Base-by-base conservation (phyloP, 1,140 invertebrate genomes). In the Physella acuta region DNA sequence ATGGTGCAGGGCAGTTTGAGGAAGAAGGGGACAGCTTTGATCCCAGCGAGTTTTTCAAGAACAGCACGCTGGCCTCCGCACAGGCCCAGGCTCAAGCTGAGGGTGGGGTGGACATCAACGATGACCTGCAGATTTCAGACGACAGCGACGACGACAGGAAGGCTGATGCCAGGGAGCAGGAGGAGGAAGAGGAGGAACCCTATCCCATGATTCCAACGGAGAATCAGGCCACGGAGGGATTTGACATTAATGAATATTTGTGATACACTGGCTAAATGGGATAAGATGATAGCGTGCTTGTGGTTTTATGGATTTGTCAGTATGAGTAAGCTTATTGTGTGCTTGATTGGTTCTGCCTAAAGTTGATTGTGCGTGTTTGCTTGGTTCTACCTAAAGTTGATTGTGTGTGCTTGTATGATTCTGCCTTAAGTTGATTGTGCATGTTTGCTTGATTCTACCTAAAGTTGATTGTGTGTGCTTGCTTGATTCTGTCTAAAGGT, bases 121-220 rank as follows among this genome's bases (percentile, higher is more conserved):
- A 71, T 31, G 91, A 93, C 85, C 86, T 93, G 49, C 90, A 90
- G 59, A 90, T 93, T 33, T 92, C 91, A 17, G 92, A 93, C 71
- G 92, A 91, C 55, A 91, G 92, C n/a, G 85, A 58, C 79, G 86
- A 74, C 1, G 69, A 70, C 26, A 71, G 71, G 33, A 59, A 60
- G 31, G 71, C 53, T 16, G 84, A 44, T 78, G 85, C 71, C 3
- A 68, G 67, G 31, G 74, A 71, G 33, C 70, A 58, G 14, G 59
- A 61, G 28, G 71, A 63, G 14, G 84, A 51, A 79, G 85, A 73
- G 3, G 68, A 71, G 31, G 75, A 75, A 5, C 68, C 70, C 1
- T 68, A 44, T 26, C 68, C 73, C 11, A 14, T 71, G 1, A 74
- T 71, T 2, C 68, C 73, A 3, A 70, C 73, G 20, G 70, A 72